Percentiles rank a stretch among this genome's conserved stretches.
phyloP scores from a whole-genome alignment of 1,140 invertebrate genomes.

The Aricia agestis region DNA sequence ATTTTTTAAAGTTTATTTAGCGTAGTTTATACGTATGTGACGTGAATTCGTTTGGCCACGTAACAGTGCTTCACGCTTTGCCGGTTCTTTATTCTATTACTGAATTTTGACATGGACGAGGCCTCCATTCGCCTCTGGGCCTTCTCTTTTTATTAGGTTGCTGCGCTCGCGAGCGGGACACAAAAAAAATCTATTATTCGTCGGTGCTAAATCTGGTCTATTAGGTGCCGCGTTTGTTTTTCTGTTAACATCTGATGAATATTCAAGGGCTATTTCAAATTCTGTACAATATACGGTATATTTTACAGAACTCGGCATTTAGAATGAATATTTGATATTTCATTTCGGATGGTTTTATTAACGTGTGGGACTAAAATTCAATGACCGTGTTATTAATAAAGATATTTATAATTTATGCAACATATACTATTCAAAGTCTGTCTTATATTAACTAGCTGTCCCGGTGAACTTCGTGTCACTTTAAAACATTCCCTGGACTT shows the following conservation, averaged over 20 bases:
- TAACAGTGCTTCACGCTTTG: background rate
- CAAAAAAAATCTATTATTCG: slow-evolving; percentile 11
- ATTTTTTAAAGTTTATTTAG: background rate
- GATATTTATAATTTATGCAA: too few species aligned
- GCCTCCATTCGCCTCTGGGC: slow-evolving; percentile 8
- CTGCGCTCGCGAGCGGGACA: background rate
- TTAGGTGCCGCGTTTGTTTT: slow-evolving; percentile 7
- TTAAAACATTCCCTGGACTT: too few species aligned
- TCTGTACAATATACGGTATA: background rate
- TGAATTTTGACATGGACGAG: background rate
- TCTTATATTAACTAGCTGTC: too few species aligned
- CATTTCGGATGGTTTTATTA: background rate
- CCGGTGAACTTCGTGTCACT: too few species aligned
- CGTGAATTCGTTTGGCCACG: background rate
- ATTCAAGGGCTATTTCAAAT: background rate
- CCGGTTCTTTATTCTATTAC: slow-evolving; percentile 14
- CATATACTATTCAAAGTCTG: too few species aligned
- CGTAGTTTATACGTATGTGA: background rate
- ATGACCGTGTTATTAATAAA: background rate
- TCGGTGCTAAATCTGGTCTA: slow-evolving; percentile 1
- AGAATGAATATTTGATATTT: background rate
- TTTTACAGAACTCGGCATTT: background rate
- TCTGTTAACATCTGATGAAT: background rate
- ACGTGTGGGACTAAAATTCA: background rate
- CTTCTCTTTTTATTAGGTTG: slow-evolving; percentile 3